Percentiles rank a stretch among this genome's conserved stretches.
Conservation (phyloP, 2,113 vertebrate species). For the Lampris incognitus region DNA sequence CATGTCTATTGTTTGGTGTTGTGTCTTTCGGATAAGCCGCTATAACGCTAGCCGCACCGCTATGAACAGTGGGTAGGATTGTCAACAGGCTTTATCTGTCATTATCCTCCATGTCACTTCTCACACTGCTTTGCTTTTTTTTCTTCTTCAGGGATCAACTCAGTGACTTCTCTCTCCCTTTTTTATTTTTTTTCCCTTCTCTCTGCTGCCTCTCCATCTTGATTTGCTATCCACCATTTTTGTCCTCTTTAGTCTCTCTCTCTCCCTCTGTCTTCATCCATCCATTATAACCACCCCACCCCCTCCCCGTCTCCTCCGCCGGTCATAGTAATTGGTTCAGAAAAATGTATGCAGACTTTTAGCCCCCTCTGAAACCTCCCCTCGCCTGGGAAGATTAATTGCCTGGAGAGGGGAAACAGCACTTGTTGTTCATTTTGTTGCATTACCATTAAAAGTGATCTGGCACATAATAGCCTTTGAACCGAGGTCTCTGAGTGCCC, state of each 20-base stretch:
- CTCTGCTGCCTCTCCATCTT: slow-evolving; percentile 20
- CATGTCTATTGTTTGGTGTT: no score
- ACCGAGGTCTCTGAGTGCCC: slow-evolving; percentile 3
- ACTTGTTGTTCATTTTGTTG: slow-evolving; percentile 58
- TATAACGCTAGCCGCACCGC: no score
- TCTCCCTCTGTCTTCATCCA: not conserved
- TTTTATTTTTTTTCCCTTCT: slow-evolving; percentile 10
- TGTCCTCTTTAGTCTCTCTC: not conserved
- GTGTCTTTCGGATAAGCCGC: no score
- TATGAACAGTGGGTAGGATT: no score
- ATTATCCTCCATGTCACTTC: no score
- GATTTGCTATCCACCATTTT: slow-evolving; percentile 16
- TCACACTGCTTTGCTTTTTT: no score
- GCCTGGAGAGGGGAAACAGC: slow-evolving; percentile 43
- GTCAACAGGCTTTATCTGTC: no score
- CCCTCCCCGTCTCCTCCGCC: slow-evolving; percentile 7
- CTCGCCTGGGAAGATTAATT: slow-evolving; percentile 65
- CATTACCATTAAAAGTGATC: slow-evolving; percentile 54
- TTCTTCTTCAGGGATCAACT: not conserved
- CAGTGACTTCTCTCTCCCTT: not conserved
- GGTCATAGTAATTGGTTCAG: slow-evolving; percentile 72
- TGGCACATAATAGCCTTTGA: slow-evolving; percentile 19
- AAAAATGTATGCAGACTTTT: slow-evolving; percentile 65
- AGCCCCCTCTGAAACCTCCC: slow-evolving; percentile 59
- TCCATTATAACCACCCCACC: no score